phyloP scores from a whole-genome alignment of 2,797 vertebrate species.

The Amblyraja radiata region DNA sequence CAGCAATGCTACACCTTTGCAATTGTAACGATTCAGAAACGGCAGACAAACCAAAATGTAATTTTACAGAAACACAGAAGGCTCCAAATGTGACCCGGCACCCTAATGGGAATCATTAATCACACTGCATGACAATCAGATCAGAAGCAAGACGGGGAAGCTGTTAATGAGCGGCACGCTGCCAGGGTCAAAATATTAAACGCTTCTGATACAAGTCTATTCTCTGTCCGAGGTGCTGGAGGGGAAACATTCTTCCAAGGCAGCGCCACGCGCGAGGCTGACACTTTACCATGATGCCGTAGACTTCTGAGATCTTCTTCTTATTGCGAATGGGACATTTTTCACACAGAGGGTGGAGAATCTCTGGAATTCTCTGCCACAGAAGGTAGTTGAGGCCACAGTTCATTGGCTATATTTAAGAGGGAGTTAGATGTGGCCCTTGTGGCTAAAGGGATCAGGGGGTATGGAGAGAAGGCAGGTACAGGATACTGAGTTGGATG shows the following conservation, averaged over 20 bases:
- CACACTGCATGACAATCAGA: background rate
- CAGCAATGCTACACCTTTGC: background rate
- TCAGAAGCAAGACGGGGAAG: background rate
- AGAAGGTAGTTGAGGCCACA: too few relatives aligned
- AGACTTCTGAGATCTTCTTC: background rate
- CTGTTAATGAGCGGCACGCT: background rate
- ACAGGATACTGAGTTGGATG: too few relatives aligned
- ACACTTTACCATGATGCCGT: background rate
- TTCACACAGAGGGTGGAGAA: too few relatives aligned
- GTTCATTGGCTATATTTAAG: too few relatives aligned
- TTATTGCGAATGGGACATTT: too few relatives aligned
- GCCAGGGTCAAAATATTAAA: constrained; percentile 16
- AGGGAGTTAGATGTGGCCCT: too few relatives aligned
- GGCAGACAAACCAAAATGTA: background rate
- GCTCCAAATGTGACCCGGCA: background rate
- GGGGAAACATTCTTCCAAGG: background rate
- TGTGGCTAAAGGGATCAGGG: too few relatives aligned
- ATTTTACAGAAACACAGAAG: background rate
- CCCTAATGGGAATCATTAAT: constrained; percentile 2
- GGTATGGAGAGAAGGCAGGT: too few relatives aligned
- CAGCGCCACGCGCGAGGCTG: background rate
- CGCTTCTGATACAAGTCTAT: background rate
- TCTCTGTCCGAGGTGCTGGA: background rate
- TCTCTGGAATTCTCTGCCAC: too few relatives aligned
- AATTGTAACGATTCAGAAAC: background rate